Conservation (phyloP, 2,797 vertebrate species). For the Thripadectes ignobilis region DNA sequence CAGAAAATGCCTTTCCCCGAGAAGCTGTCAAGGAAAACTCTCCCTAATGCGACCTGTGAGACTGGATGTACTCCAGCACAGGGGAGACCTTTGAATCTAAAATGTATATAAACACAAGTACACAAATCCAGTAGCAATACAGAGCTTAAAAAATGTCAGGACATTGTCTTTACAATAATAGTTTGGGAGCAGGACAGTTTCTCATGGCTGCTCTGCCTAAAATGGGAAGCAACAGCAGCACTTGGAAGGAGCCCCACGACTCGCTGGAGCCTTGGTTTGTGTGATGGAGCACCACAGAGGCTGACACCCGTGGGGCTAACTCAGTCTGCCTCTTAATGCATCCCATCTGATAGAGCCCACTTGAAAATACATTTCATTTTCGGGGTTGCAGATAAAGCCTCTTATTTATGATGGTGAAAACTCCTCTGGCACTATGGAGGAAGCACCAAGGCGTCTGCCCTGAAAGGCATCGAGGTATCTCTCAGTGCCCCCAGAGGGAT, state of each 20-base stretch:
- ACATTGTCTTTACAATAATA: slow-evolving; percentile 6
- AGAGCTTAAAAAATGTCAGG: neutral
- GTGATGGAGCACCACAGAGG: neutral
- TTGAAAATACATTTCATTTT: neutral
- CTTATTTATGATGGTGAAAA: neutral
- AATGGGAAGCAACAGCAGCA: slow-evolving; percentile 2
- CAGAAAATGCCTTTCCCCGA: neutral
- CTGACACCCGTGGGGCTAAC: neutral
- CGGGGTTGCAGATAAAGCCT: neutral
- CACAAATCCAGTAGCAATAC: slow-evolving; percentile 38
- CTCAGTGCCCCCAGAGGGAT: neutral
- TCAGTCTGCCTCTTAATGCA: neutral
- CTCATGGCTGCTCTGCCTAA: slow-evolving; percentile 14
- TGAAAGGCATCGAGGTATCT: neutral
- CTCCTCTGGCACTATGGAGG: neutral
- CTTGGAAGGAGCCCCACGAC: slow-evolving; percentile 14
- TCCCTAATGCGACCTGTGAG: neutral
- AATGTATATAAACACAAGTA: slow-evolving; percentile 51
- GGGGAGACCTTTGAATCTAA: slow-evolving; percentile 36
- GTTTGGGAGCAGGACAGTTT: neutral
- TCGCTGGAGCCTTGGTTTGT: slow-evolving; percentile 30
- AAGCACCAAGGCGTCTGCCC: neutral
- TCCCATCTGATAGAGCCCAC: neutral
- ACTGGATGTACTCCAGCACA: slow-evolving; percentile 21
- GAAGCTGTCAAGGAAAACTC: neutral